Conservation (phyloP, 2,888 invertebrate species). For the Thereva nobilitata region DNA sequence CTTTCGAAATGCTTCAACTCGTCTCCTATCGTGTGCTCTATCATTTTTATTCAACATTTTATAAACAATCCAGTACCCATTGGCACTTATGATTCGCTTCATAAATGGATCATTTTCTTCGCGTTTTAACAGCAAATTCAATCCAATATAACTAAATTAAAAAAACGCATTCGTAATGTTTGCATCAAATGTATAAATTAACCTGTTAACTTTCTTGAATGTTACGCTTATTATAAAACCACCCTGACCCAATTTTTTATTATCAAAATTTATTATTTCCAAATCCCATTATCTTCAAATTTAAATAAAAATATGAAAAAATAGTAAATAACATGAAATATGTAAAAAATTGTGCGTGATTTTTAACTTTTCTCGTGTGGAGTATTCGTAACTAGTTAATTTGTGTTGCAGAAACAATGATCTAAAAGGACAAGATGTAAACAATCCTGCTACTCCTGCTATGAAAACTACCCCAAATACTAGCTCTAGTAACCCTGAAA, state of each 20-base stretch:
- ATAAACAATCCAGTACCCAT: too few relatives aligned
- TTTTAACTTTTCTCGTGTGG: conserved; percentile 10
- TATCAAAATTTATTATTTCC: background rate
- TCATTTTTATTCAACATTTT: too few relatives aligned
- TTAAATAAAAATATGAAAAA: background rate
- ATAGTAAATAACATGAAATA: conserved; percentile 13
- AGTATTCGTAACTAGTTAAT: conserved; percentile 39
- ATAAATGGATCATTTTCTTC: too few relatives aligned
- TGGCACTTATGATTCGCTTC: too few relatives aligned
- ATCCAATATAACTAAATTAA: too few relatives aligned
- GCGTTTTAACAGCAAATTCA: too few relatives aligned
- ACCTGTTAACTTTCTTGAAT: too few relatives aligned
- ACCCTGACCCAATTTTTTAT: background rate
- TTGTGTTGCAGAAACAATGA: conserved; percentile 42
- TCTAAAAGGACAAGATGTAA: conserved; percentile 35
- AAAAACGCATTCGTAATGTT: too few relatives aligned
- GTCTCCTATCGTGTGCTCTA: too few relatives aligned
- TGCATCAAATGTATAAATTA: too few relatives aligned
- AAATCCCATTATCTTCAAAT: background rate
- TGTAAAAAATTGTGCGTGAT: conserved; percentile 13
- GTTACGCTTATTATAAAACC: too few relatives aligned
- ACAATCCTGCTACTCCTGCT: conserved; percentile 41
- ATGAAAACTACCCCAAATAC: conserved; percentile 52
- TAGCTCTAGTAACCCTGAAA: conserved; percentile 47
- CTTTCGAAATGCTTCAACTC: too few relatives aligned